phyloP scores from a whole-genome alignment of 2,113 vertebrate genomes.

The Siphamia tubifer region DNA sequence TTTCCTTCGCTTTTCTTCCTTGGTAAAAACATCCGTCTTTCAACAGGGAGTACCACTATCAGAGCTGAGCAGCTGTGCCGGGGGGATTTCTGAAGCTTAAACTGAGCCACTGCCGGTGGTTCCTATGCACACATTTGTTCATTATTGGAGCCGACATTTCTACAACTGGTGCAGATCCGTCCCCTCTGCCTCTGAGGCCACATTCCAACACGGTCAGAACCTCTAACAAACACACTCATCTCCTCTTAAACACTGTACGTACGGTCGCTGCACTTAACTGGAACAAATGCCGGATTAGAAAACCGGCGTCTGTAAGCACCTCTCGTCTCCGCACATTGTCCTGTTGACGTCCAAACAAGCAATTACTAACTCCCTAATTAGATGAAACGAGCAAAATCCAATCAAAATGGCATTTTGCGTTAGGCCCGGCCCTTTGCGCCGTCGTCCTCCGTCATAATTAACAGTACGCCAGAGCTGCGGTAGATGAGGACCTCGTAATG shows the following conservation, averaged over 20 bases:
- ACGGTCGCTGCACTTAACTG: background rate
- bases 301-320: background rate
- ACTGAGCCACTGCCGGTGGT: too few species aligned
- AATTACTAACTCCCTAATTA: constrained; percentile 21
- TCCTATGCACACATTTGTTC: background rate
- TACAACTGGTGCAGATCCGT: background rate
- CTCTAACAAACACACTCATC: background rate
- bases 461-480: constrained; percentile 62
- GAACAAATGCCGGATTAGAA: background rate
- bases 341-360: constrained; percentile 40
- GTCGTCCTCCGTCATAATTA: constrained; percentile 68
- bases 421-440: constrained; percentile 41
- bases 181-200: background rate
- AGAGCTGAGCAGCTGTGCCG: too few species aligned
- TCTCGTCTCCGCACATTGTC: background rate
- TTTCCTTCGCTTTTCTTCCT: too few species aligned
- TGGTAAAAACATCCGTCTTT: too few species aligned
- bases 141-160: background rate
- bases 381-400: constrained; percentile 42
- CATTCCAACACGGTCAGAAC: background rate
- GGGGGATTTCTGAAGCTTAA: too few species aligned
- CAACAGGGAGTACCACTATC: too few species aligned
- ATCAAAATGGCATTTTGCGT: constrained; percentile 63
- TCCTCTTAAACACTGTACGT: background rate
- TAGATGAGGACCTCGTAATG: constrained; percentile 78